A percentile compares a stretch with the other conserved stretches of the same genome.
Conservation (phyloP, 2,888 invertebrate species). For the Rhamnusium bicolor region DNA sequence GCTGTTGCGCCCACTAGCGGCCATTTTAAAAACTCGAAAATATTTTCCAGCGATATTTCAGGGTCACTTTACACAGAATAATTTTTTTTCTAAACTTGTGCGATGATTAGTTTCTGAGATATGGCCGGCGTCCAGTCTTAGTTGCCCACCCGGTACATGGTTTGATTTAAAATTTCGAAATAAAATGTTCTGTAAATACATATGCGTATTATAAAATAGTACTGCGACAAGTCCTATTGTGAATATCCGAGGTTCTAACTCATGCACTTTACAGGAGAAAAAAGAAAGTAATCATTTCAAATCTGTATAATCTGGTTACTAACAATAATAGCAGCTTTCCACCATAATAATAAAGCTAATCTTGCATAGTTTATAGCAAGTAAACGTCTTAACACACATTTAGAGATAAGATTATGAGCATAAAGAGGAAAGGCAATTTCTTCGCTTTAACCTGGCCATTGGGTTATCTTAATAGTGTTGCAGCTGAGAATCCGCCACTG, state of each 20-base stretch:
- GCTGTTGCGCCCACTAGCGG: too few species aligned
- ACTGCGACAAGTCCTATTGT: too few species aligned
- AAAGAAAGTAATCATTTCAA: neutral
- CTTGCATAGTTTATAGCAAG: slow-evolving; percentile 16
- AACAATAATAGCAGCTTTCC: neutral
- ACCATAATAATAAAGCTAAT: slow-evolving; percentile 6
- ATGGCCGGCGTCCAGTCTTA: too few species aligned
- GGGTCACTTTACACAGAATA: too few species aligned
- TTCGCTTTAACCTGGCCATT: slow-evolving; percentile 51
- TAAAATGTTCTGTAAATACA: too few species aligned
- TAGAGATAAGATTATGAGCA: slow-evolving; percentile 45
- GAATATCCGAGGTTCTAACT: neutral
- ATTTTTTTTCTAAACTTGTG: too few species aligned
- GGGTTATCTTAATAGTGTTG: slow-evolving; percentile 55
- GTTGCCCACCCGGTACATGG: too few species aligned
- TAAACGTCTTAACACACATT: slow-evolving; percentile 43
- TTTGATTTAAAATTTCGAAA: too few species aligned
- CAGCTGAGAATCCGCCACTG: slow-evolving; percentile 32
- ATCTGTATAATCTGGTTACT: neutral
- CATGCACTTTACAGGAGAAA: neutral
- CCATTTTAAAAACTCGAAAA: too few species aligned
- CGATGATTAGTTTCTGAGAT: too few species aligned
- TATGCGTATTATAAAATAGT: too few species aligned
- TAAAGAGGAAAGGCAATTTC: slow-evolving; percentile 21
- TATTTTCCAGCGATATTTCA: too few species aligned